Evolutionary conservation across 2,113 vertebrate species (phyloP).

Genomic region (Orcinus orca): DNA sequence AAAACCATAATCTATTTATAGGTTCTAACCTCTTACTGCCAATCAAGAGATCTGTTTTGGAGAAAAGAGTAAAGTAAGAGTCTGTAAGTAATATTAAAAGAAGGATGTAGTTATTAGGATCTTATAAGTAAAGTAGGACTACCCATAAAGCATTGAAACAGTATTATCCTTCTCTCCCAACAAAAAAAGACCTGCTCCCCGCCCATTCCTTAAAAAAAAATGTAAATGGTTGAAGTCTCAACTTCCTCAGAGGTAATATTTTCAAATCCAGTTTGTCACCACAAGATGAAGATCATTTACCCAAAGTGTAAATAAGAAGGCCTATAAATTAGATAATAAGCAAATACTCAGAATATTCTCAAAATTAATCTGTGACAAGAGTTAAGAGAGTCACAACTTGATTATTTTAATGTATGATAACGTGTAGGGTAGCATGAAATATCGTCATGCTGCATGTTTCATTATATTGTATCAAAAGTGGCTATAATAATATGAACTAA

Average conservation of each 20-base stretch:
- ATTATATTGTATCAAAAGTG: background rate
- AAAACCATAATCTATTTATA: background rate
- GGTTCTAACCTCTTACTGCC: background rate
- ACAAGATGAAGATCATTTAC: background rate
- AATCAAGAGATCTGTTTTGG: background rate
- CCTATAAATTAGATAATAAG: background rate
- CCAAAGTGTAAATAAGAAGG: background rate
- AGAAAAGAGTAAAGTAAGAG: background rate
- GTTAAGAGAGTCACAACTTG: background rate
- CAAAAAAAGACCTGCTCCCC: background rate
- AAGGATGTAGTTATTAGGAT: background rate
- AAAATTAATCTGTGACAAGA: slow-evolving; percentile 42
- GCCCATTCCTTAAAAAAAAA: background rate
- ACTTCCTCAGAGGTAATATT: background rate
- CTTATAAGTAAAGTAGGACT: background rate
- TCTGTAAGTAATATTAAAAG: background rate
- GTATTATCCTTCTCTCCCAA: background rate
- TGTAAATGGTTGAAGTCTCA: background rate
- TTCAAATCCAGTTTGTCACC: background rate
- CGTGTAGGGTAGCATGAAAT: background rate
- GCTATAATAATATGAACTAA: background rate
- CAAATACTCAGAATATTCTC: slow-evolving; percentile 9
- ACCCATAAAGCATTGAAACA: background rate
- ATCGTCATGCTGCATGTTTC: background rate
- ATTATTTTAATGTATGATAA: background rate